These are phyloP conservation scores for Cerastis leucographa DNA, from an alignment of 2,888 invertebrate genomes.

Conservation along the genomic window DNA sequence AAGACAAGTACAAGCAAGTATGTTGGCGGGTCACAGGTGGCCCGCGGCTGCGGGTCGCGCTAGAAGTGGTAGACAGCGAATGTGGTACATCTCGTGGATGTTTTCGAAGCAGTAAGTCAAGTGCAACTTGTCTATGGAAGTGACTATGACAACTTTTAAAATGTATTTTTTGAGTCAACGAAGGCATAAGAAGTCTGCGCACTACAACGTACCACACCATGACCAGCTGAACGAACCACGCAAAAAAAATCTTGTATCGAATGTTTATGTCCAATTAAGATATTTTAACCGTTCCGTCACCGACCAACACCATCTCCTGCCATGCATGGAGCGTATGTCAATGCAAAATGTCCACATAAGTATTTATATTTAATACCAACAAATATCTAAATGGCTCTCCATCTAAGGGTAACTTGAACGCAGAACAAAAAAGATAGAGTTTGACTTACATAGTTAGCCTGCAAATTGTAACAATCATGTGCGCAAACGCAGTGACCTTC, in stretches of 20 bases:
- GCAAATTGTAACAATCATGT: conserved; percentile 7
- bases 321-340: too few species aligned
- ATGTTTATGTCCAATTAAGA: too few species aligned
- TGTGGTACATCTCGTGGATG: background rate
- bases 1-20: conserved; percentile 31
- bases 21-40: conserved; percentile 25
- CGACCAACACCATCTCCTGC: too few species aligned
- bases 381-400: background rate
- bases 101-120: background rate
- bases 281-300: too few species aligned
- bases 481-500: conserved; percentile 41
- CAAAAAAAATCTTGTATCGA: too few species aligned
- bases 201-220: too few species aligned
- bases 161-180: background rate
- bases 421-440: background rate
- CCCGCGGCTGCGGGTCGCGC: conserved; percentile 17
- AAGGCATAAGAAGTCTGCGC: too few species aligned
- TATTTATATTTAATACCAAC: too few species aligned
- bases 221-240: too few species aligned
- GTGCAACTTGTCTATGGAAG: background rate
- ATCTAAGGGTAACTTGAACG: background rate
- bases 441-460: background rate
- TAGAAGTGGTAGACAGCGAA: conserved; percentile 11
- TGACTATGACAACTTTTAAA: background rate
- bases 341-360: too few species aligned